Evolutionary conservation across 2,113 vertebrate genomes (phyloP).

Genomic region (Poeciliopsis retropinna): DNA sequence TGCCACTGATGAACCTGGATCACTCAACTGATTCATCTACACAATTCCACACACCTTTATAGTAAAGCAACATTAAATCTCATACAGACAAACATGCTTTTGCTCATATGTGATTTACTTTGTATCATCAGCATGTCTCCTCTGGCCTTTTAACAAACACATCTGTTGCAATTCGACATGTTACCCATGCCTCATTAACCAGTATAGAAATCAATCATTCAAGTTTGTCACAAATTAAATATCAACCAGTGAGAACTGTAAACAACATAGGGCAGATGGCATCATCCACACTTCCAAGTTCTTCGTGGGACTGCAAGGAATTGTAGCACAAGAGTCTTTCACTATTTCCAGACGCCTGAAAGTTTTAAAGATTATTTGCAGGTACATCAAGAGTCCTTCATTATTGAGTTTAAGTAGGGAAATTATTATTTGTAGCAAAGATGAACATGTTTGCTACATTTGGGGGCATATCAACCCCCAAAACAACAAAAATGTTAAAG

Average conservation of each 20-base stretch:
- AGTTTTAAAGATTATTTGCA: too few relatives aligned
- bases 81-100: slow-evolving; percentile 2
- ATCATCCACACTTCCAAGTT: background rate
- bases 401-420: background rate
- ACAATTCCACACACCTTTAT: background rate
- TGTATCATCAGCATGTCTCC: slow-evolving; percentile 23
- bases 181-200: slow-evolving; percentile 53
- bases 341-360: background rate
- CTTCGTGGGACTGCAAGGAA: slow-evolving; percentile 6
- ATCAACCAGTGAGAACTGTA: slow-evolving; percentile 5
- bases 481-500: too few relatives aligned
- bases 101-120: slow-evolving; percentile 3
- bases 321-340: background rate
- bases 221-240: slow-evolving; percentile 25
- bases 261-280: background rate
- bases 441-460: background rate
- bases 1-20: background rate
- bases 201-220: slow-evolving; percentile 25
- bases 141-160: slow-evolving; percentile 53
- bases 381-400: background rate
- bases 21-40: background rate
- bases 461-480: too few relatives aligned
- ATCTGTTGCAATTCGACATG: slow-evolving; percentile 48
- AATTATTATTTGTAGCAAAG: background rate
- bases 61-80: background rate